phyloP scores from a whole-genome alignment of 1,140 invertebrate genomes.

The Wiebesia pumilae region DNA sequence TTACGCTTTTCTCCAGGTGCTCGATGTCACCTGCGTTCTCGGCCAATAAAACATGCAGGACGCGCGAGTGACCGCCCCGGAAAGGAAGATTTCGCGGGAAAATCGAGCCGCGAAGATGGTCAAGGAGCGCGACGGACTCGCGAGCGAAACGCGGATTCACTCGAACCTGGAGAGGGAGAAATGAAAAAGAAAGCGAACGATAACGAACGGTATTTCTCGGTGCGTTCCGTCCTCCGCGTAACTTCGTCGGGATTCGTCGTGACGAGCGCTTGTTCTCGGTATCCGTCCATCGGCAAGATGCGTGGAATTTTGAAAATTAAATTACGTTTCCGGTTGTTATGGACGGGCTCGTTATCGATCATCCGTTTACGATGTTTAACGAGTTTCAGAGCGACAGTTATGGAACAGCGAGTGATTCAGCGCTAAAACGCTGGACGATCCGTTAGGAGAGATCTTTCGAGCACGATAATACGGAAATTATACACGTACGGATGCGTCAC shows the following conservation, averaged over 20 bases:
- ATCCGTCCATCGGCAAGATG: background rate
- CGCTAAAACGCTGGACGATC: background rate
- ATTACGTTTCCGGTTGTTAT: background rate
- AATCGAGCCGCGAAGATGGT: too few species aligned
- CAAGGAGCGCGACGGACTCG: too few species aligned
- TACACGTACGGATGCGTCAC: too few species aligned
- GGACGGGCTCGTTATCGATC: background rate
- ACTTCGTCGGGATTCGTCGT: too few species aligned
- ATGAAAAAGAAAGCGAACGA: too few species aligned
- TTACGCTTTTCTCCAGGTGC: background rate
- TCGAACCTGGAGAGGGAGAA: too few species aligned
- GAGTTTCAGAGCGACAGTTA: background rate
- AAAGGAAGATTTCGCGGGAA: too few species aligned
- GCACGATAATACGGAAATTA: too few species aligned
- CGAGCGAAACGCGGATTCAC: too few species aligned
- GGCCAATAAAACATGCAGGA: background rate
- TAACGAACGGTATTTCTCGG: too few species aligned
- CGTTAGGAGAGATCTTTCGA: background rate
- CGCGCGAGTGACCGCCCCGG: too few species aligned
- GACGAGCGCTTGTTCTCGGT: background rate
- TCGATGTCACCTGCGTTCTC: background rate
- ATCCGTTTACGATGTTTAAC: background rate
- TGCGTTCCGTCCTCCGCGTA: too few species aligned
- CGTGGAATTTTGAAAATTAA: background rate
- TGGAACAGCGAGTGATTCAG: background rate